Base-by-base conservation (phyloP, 2,888 invertebrate genomes). In the Stegana nigrithorax region DNA sequence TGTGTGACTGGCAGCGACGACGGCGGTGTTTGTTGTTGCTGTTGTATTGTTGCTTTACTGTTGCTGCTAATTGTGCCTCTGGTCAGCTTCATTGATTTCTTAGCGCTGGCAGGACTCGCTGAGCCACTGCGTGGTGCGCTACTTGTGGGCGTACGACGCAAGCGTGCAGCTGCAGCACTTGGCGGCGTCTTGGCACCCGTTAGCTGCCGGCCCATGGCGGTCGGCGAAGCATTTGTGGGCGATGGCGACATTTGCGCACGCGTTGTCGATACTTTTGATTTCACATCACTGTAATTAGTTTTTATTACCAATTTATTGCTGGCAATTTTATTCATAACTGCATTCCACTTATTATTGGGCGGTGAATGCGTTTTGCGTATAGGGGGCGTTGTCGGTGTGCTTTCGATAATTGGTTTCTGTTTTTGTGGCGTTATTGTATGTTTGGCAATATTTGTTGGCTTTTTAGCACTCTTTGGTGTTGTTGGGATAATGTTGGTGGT, bases 321-420 rank as follows among this genome's bases (percentile, higher is more conserved):
- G 45, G 91, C 90, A 66, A 93, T 93, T 85, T 92, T 92, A 85
- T 91, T 93, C 90, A 93, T 91, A 56, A 95, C 94, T 58, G 92
- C 90, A 80, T 94, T 94, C 90, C 95, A 93, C 71, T 93, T 90
- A 19, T n/a, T n/a, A n/a, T 86, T 86, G 42, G 82, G 80, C 56
- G 82, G 80, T 56, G 81, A 71, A 57, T 73, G 75, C 55, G 79
- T 60, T 73, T 83, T 84, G 23, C 83, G 81, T 57, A 70, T 67
- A 42, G 62, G 65, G 44, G 65, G 67, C 62, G 55, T 47, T 45
- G 21, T 10, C 1, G 25, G 17, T 8, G 8, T 47, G 47, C 12
- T 36, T 36, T 36, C n/a, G 36, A 12, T 47, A 4, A 1, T 21
- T 17, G 45, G 17, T 36, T 10, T 12, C 32, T 17, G 23, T 14